Base-by-base conservation (phyloP, 2,888 invertebrate genomes). In the Drosophila mayaguana region DNA sequence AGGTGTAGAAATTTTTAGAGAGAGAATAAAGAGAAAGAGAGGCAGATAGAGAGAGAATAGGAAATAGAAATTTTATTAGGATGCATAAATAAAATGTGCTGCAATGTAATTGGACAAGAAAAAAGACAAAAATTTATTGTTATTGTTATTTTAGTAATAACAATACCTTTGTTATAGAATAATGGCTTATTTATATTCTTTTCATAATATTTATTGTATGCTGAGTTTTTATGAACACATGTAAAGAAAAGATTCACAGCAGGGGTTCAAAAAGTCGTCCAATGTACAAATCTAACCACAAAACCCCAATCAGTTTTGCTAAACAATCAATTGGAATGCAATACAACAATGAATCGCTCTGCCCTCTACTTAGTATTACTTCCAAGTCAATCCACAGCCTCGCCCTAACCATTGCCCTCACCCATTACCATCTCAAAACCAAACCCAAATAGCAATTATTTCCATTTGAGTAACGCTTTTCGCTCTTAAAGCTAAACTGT, bases 401-500 rank as follows among this genome's bases (percentile, higher is more conserved):
- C 16, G 32, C 20, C 34, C 40, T 12, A 2, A 6, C 22, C 38
- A 38, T 25, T 16, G 32, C 16, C 34, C 40, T 5, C 6, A 5
- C 22, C 38, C 51, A 51, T 53, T 38, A 16, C 18, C 22, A 50
- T 54, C 28, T 43, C 25, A 16, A 25, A 16, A 8, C 14, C 59
- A 22, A n/a, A 22, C 40, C 48, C 48, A 34, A 70, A 61, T 12
- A 42, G 65, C 75, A 75, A 77, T 77, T 77, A 77, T 63, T 77
- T 79, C 79, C 77, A 75, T 75, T 66, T 67, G 75, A 77, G 70
- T 75, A 59, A 70, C 68, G 71, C 45, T 71, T 57, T 51, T 55
- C 38, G 51, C 53, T 66, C 79, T 50, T 75, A 59, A 75, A 69
- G 72, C 66, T 75, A 74, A 88, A 86, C 72, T 78, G 89, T 83